A percentile compares a stretch with the other conserved stretches of the same genome.
These are phyloP conservation scores for Trachelus stipa DNA, from an alignment of 2,888 invertebrate genomes.

Conservation along the genomic window DNA sequence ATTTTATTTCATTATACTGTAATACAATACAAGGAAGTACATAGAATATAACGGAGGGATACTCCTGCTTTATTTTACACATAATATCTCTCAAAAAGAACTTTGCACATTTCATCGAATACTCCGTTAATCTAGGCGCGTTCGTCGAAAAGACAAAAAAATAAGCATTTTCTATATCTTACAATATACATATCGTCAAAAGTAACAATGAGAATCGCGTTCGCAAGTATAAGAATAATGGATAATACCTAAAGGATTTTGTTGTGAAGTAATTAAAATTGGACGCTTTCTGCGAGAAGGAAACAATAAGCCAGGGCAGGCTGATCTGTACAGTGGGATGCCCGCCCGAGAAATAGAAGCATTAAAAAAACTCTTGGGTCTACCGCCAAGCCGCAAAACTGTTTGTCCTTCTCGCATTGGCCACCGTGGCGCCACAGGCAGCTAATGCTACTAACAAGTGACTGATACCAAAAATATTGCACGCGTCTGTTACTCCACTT, in stretches of 20 bases:
- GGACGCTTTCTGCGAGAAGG: constrained; percentile 26
- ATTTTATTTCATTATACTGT: no score
- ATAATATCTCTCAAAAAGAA: constrained; percentile 39
- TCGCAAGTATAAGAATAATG: not conserved
- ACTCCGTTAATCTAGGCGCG: constrained; percentile 28
- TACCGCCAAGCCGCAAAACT: no score
- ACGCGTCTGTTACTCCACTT: no score
- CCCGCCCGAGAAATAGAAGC: constrained; percentile 43
- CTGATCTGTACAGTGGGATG: constrained; percentile 44
- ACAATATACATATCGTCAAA: constrained; percentile 28
- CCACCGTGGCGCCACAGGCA: no score
- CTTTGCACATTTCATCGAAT: constrained; percentile 50
- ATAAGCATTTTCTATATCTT: constrained; percentile 36
- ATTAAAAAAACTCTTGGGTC: constrained; percentile 31
- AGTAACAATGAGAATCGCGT: constrained; percentile 11
- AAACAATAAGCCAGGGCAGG: constrained; percentile 16
- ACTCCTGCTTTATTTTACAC: constrained; percentile 33
- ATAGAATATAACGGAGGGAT: no score
- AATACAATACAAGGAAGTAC: no score
- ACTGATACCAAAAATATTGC: no score
- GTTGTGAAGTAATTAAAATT: no score
- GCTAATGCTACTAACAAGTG: no score
- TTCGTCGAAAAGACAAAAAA: no score
- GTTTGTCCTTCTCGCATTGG: no score
- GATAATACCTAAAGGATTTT: no score